Evolutionary conservation across 2,113 vertebrate species (phyloP), one percentile per base, ranked within the genome.

Genomic region (Jacana jacana): DNA sequence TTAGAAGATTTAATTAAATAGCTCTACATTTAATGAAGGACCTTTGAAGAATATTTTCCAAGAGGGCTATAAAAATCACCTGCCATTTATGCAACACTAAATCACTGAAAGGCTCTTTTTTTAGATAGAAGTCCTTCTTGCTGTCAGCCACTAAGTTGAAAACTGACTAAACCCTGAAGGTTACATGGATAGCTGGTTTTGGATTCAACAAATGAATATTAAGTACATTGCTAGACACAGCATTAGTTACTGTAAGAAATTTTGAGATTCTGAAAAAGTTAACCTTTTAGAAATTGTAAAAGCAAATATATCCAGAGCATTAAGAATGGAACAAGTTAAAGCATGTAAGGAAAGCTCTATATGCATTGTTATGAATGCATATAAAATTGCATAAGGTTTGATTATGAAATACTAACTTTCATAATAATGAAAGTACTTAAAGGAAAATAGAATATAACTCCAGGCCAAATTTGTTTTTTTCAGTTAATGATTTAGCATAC

Each of bases 261-360:
- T 71, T 65, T 84, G 37, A 64, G 27, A 64, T 44, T 35, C 7
- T 27, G 44, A 27, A 91, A 27, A 82, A 51, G 2, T 17, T 68
- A 71, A 46, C 17, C 10, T 60, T 68, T 61, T 60, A 86, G 35
- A 88, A 91, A 69, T 63, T 68, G 13, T 4, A 68, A 77, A 88
- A 64, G 9, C 5, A 5, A 24, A 3, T 40, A 6, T 27, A 40
- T 39, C 19, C 0, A 1, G 18, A 63, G 68, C 6, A 49, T 55
- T 51, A 81, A 24, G 39, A 81, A 46, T 20, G 11, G 30, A 70
- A 61, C 3, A 69, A 52, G 13, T 52, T 66, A n/a, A 46, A 49
- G 42, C 70, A n/a, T 28, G 4, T 35, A 78, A 70, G 24, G 33
- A 42, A 44, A 66, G 4, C 6, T 52, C 17, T 27, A 80, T 61